Percentiles rank a stretch among this genome's conserved stretches.
Evolutionary conservation across 2,888 invertebrate genomes (phyloP).

Genomic region (Heliconius charithonia): DNA sequence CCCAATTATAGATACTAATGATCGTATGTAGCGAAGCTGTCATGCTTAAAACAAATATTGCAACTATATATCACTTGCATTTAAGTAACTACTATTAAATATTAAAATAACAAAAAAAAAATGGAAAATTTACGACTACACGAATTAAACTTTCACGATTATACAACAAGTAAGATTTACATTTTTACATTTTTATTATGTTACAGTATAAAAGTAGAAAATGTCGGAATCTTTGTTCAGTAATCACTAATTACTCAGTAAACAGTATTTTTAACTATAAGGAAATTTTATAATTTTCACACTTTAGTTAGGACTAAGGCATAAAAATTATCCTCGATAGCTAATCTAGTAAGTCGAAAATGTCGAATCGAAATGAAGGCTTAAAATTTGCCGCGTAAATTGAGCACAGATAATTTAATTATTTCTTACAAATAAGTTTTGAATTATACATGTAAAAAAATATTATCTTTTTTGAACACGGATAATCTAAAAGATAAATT

Average conservation of each 20-base stretch:
- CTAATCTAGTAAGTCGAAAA: conserved; percentile 33
- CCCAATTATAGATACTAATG: conserved; percentile 48
- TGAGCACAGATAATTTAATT: conserved; percentile 17
- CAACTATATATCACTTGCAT: conserved; percentile 81
- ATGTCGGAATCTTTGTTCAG: conserved; percentile 43
- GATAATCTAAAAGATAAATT: not conserved
- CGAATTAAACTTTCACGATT: conserved; percentile 34
- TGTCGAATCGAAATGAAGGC: conserved; percentile 40
- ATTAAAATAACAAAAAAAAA: conserved; percentile 50
- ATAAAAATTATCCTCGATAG: conserved; percentile 47
- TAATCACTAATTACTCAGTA: conserved; percentile 35
- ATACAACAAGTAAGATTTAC: conserved; percentile 58
- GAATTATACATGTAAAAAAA: not conserved
- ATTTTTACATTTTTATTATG: conserved; percentile 62
- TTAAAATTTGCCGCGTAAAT: conserved; percentile 21
- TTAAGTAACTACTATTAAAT: conserved; percentile 52
- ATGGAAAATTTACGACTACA: conserved; percentile 27
- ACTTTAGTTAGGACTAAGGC: conserved; percentile 50
- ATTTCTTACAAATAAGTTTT: conserved; percentile 8
- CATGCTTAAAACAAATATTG: conserved; percentile 79
- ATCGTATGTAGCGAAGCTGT: conserved; percentile 44
- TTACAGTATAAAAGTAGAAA: conserved; percentile 42
- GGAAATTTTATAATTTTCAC: conserved; percentile 47
- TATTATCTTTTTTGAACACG: not conserved
- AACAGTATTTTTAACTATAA: not conserved